Conservation (phyloP, 1,140 invertebrate species). For the Notospermus geniculatus region DNA sequence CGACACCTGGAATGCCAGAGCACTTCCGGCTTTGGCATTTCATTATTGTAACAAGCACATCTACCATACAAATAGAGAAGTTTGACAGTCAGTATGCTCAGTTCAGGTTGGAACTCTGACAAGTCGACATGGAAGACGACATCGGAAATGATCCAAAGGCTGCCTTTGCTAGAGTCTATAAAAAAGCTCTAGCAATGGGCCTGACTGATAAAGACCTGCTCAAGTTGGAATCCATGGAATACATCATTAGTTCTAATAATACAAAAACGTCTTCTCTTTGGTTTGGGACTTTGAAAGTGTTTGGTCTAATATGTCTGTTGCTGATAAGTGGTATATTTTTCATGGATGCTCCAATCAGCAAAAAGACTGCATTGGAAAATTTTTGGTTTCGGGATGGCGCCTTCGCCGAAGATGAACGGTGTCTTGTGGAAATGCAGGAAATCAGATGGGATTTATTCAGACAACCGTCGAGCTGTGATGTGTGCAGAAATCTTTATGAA, state of each 20-base stretch:
- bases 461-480: slow-evolving; percentile 76
- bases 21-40: no score
- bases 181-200: slow-evolving; percentile 32
- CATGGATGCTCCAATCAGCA: slow-evolving; percentile 37
- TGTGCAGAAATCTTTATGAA: slow-evolving; percentile 66
- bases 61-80: no score
- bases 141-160: slow-evolving; percentile 14
- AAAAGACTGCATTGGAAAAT: slow-evolving; percentile 20
- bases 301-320: slow-evolving; percentile 18
- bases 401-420: slow-evolving; percentile 31
- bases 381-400: slow-evolving; percentile 24
- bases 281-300: not conserved
- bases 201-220: slow-evolving; percentile 31
- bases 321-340: slow-evolving; percentile 18
- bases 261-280: slow-evolving; percentile 15
- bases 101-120: no score
- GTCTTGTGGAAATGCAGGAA: slow-evolving; percentile 61
- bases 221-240: slow-evolving; percentile 23
- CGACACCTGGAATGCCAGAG: no score
- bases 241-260: slow-evolving; percentile 18
- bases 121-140: no score
- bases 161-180: slow-evolving; percentile 33
- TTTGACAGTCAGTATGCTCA: no score
- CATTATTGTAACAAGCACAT: no score
- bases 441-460: slow-evolving; percentile 66